These are phyloP conservation scores for Manis crassicaudata DNA, from an alignment of 2,797 vertebrate genomes.

Conservation along the genomic window DNA sequence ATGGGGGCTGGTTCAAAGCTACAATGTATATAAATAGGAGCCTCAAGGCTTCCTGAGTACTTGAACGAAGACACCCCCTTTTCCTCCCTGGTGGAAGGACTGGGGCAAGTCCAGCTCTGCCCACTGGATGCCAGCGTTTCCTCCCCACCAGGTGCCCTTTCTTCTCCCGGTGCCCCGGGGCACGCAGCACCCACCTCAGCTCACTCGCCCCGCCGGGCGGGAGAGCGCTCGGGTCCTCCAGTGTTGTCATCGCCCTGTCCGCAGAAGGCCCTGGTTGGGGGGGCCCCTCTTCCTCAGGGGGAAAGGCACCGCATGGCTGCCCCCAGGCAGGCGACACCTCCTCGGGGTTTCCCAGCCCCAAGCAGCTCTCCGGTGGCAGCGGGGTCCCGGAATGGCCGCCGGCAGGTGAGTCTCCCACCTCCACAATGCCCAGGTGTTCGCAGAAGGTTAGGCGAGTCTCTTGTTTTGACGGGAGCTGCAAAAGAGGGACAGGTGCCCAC, in stretches of 20 bases:
- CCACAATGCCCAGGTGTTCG: slow-evolving; percentile 52
- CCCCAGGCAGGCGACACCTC: slow-evolving; percentile 32
- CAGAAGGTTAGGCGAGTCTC: neutral
- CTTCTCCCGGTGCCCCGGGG: neutral
- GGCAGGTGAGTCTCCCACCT: slow-evolving; percentile 51
- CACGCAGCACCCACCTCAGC: slow-evolving; percentile 63
- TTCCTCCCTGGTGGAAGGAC: neutral
- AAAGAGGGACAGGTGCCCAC: neutral
- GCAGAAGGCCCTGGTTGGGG: neutral
- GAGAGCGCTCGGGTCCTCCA: neutral
- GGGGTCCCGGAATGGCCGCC: slow-evolving; percentile 55
- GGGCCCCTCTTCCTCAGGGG: slow-evolving; percentile 42
- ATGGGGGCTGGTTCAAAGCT: neutral
- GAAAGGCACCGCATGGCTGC: slow-evolving; percentile 65
- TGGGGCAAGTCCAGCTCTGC: neutral
- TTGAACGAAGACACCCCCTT: neutral
- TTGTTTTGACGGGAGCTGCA: neutral
- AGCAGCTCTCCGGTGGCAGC: slow-evolving; percentile 59
- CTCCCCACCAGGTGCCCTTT: neutral
- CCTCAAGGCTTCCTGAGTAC: neutral
- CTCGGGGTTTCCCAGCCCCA: slow-evolving; percentile 29
- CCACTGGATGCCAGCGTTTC: accelerated
- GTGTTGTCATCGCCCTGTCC: slow-evolving; percentile 38
- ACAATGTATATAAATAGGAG: neutral
- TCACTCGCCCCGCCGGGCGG: slow-evolving; percentile 43